A percentile compares a stretch with the other conserved stretches of the same genome.
Conservation (phyloP, 2,797 vertebrate species). For the Cossypha dichroa region DNA sequence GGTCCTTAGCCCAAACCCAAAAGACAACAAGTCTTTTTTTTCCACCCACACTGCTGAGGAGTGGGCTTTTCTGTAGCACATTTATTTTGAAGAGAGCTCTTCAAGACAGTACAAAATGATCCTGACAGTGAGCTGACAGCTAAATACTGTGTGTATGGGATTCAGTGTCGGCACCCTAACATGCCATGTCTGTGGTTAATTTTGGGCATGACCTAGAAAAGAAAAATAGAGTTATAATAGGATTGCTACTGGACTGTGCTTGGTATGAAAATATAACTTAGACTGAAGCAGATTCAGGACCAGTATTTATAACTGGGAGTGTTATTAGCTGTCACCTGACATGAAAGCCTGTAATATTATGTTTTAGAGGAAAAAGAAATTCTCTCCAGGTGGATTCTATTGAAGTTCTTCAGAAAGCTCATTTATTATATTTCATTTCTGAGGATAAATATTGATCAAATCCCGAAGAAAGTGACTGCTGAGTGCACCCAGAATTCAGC, state of each 20-base stretch:
- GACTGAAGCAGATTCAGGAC: neutral
- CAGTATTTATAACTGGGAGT: neutral
- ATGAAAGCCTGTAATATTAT: neutral
- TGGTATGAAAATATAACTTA: neutral
- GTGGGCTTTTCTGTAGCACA: neutral
- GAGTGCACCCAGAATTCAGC: neutral
- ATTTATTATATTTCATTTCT: neutral
- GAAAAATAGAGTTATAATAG: neutral
- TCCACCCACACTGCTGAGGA: neutral
- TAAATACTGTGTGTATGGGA: neutral
- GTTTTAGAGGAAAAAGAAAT: neutral
- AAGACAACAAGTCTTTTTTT: neutral
- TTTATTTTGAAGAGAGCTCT: neutral
- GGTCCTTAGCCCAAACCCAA: neutral
- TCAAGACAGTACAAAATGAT: neutral
- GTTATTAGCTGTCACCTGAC: neutral
- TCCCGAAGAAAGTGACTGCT: neutral
- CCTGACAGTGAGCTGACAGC: neutral
- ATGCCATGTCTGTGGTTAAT: neutral
- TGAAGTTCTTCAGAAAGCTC: neutral
- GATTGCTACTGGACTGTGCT: neutral
- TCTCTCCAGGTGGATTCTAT: neutral
- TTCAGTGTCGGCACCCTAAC: neutral
- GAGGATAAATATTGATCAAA: neutral
- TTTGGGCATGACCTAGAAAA: conserved; percentile 36